Evolutionary conservation across 1,140 invertebrate genomes (phyloP), one percentile per base, ranked within the genome.

Genomic region (Trissolcus basalis): DNA sequence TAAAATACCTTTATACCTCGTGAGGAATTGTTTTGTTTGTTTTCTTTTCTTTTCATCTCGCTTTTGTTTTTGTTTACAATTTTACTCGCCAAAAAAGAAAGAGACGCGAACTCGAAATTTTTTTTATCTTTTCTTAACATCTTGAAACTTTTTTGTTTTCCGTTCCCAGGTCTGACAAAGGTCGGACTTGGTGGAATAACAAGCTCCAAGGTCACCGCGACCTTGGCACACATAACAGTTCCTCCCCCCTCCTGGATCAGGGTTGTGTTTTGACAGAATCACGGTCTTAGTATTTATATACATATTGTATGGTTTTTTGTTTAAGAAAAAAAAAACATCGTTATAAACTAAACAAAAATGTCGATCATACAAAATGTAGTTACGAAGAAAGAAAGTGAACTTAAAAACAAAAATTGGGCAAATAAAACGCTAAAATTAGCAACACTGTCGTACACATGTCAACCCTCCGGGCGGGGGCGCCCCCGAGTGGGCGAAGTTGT

Each of bases 111-210:
- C 63, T 36, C 53, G 55, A 51, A 56, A 63, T 47, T 48, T 55
- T 43, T 48, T 39, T 64, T 50, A 33, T 43, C 10, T 53, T 51
- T 14, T 48, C n/a, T 39, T 59, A 51, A 56, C 19, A 27, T 9
- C 6, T 48, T 27, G 15, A 8, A 16, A 8, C 47, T 68, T 78
- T 79, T 58, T 77, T 49, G 39, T 48, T 50, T 33, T 50, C 61
- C 27, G 43, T 60, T 65, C 69, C 33, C 83, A 82, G 79, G 79
- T 80, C 68, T 76, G 80, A 83, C 80, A 86, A 87, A 86, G 83
- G 87, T 81, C 72, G 83, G 85, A 85, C 85, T 80, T 79, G 84
- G 78, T 75, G 78, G 82, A 82, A 86, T 87, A 86, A 86, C 86
- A 87, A 86, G 81, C 81, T 78, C 71, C 79, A 68, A 72, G 45